Evolutionary conservation across 2,113 vertebrate genomes (phyloP).

Genomic region (Rhagologus leucostigma): DNA sequence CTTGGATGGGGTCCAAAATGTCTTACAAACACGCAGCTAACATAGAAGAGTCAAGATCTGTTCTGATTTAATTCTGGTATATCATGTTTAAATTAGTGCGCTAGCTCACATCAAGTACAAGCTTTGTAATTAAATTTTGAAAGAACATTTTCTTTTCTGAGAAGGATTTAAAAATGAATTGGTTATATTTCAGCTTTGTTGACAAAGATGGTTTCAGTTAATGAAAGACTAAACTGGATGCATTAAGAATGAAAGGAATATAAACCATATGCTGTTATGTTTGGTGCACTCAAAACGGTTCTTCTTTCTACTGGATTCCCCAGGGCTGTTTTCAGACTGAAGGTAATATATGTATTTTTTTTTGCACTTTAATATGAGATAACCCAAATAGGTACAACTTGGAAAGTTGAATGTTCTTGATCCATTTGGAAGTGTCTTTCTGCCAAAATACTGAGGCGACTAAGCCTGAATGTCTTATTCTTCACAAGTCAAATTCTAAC

Average conservation of each 20-base stretch:
- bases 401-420: background rate
- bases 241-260: constrained; percentile 2
- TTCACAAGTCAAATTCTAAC: background rate
- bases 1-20: background rate
- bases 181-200: background rate
- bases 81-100: background rate
- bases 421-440: background rate
- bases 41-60: background rate
- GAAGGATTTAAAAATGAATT: background rate
- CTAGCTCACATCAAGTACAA: background rate
- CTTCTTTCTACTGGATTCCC: background rate
- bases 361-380: background rate
- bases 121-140: constrained; percentile 5
- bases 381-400: background rate
- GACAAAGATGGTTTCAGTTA: constrained; percentile 35
- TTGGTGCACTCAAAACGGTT: constrained; percentile 10
- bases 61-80: constrained; percentile 9
- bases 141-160: background rate
- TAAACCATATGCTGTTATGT: background rate
- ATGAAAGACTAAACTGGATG: background rate
- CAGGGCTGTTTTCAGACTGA: background rate
- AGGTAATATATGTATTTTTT: background rate
- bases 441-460: background rate
- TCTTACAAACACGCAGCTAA: background rate
- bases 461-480: background rate